Evolutionary conservation across 2,113 vertebrate species (phyloP).

Genomic region (Chascanopsetta lugubris): DNA sequence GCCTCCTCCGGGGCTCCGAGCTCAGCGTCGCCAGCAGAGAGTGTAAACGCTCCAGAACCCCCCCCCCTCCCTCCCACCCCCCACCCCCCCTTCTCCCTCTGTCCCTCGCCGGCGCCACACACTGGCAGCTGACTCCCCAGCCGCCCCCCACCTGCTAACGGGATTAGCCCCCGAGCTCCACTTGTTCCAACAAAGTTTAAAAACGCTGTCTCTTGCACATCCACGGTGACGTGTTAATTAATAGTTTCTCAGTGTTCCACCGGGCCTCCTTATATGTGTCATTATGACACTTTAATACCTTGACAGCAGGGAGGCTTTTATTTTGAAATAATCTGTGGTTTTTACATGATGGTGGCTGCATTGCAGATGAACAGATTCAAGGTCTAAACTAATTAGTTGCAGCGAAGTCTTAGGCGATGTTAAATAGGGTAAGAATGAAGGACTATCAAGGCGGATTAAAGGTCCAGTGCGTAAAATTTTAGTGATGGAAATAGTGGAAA

Average conservation of each 20-base stretch:
- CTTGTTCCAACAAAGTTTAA: slow-evolving; percentile 63
- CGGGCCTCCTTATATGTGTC: background rate
- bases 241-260: slow-evolving; percentile 26
- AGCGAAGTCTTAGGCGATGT: too few relatives aligned
- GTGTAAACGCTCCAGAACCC: slow-evolving; percentile 60
- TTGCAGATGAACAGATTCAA: slow-evolving; percentile 47
- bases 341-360: slow-evolving; percentile 9
- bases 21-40: slow-evolving; percentile 55
- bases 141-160: slow-evolving; percentile 51
- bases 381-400: too few relatives aligned
- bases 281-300: slow-evolving; percentile 17
- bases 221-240: slow-evolving; percentile 60
- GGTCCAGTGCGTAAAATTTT: too few relatives aligned
- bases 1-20: slow-evolving; percentile 20
- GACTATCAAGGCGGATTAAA: too few relatives aligned
- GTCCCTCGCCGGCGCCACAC: slow-evolving; percentile 37
- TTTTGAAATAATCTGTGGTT: slow-evolving; percentile 20
- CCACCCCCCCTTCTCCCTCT: too few relatives aligned
- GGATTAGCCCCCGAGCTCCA: slow-evolving; percentile 61
- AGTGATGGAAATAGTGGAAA: too few relatives aligned
- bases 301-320: slow-evolving; percentile 15
- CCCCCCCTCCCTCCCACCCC: slow-evolving; percentile 32
- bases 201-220: slow-evolving; percentile 53
- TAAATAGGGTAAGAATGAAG: too few relatives aligned
- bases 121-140: slow-evolving; percentile 48